These are phyloP conservation scores for Artibeus jamaicensis DNA, from an alignment of 2,797 vertebrate genomes.

Conservation along the genomic window DNA sequence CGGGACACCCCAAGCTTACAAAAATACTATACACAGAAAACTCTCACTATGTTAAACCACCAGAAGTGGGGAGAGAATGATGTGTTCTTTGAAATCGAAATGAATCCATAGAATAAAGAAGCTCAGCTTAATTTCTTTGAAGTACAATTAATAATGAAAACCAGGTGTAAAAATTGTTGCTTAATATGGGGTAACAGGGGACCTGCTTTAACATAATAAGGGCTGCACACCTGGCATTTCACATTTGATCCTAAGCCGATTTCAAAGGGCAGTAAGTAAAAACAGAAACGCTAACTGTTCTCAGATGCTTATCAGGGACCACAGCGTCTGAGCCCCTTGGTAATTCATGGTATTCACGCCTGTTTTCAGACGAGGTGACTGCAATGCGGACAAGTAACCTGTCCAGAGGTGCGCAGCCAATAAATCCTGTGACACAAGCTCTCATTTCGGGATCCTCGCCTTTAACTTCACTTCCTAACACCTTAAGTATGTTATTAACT, in stretches of 20 bases:
- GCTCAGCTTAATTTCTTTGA: background rate
- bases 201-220: background rate
- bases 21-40: background rate
- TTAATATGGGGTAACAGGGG: background rate
- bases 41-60: background rate
- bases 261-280: background rate
- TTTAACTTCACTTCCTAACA: background rate
- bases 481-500: background rate
- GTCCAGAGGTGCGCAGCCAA: background rate
- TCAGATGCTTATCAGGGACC: background rate
- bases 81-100: background rate
- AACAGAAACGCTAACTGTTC: background rate
- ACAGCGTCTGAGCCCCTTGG: background rate
- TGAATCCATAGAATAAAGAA: background rate
- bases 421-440: background rate
- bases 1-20: background rate
- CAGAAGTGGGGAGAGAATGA: background rate
- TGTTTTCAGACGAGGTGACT: background rate
- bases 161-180: background rate
- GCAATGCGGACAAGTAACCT: background rate
- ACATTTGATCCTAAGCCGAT: background rate
- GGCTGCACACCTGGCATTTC: background rate
- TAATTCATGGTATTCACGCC: background rate
- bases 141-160: slow-evolving; percentile 36
- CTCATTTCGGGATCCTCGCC: background rate